Conservation (phyloP, 2,797 vertebrate genomes). For the Ibycter americanus region DNA sequence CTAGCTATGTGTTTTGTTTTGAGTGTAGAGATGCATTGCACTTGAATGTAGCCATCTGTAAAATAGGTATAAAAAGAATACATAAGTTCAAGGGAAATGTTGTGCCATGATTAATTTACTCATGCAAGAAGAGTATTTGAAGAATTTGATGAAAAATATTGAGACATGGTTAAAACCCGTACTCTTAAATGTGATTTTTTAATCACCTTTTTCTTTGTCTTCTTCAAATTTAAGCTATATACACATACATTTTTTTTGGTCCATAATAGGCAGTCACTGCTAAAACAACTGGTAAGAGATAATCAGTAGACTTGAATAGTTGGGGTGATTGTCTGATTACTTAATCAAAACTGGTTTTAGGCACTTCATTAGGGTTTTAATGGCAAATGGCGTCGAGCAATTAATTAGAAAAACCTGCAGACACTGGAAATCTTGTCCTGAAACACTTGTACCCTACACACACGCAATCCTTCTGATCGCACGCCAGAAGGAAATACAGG, state of each 20-base stretch:
- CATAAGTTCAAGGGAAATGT: not conserved
- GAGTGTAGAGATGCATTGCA: not conserved
- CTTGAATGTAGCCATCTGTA: not conserved
- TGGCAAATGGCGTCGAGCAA: conserved; percentile 15
- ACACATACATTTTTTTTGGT: not conserved
- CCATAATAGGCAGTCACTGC: not conserved
- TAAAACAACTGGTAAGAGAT: conserved; percentile 23
- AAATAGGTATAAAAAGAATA: not conserved
- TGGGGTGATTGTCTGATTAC: conserved; percentile 37
- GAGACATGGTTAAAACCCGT: not conserved
- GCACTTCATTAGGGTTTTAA: conserved; percentile 41
- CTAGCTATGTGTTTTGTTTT: not conserved
- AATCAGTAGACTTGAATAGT: conserved; percentile 32
- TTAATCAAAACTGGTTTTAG: conserved; percentile 28
- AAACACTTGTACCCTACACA: not conserved
- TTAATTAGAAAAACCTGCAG: conserved; percentile 29
- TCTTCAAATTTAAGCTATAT: not conserved
- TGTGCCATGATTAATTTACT: not conserved
- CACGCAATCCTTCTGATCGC: not conserved
- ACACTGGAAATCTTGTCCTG: not conserved
- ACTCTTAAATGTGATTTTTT: not conserved
- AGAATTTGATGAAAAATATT: conserved; percentile 4
- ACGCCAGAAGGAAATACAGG: not conserved
- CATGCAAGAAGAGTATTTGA: not conserved
- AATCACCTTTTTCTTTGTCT: not conserved